Percentiles rank a stretch among this genome's conserved stretches.
These are phyloP conservation scores for Bruchidius siliquastri DNA, from an alignment of 2,888 invertebrate genomes.

Conservation along the genomic window DNA sequence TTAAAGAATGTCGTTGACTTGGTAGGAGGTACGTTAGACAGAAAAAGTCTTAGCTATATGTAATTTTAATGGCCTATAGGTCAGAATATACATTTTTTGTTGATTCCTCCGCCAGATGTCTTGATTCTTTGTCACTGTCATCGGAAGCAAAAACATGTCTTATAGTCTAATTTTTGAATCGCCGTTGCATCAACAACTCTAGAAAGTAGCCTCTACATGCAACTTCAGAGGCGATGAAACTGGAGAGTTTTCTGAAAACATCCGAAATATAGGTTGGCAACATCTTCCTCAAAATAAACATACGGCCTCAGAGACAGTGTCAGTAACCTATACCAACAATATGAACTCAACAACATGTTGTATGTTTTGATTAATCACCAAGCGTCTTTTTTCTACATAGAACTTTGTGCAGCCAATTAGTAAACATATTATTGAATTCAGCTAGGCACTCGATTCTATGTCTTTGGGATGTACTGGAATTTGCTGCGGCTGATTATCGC, in stretches of 20 bases:
- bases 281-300: too few species aligned
- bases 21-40: background rate
- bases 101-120: background rate
- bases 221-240: too few species aligned
- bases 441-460: background rate
- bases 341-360: background rate
- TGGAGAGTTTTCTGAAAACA: too few species aligned
- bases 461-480: background rate
- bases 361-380: background rate
- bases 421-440: background rate
- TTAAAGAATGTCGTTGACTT: background rate
- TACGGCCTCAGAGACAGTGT: background rate
- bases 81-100: background rate
- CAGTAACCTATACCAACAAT: background rate
- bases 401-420: background rate
- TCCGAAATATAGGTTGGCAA: too few species aligned
- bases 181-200: too few species aligned
- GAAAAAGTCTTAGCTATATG: background rate
- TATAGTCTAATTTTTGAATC: too few species aligned
- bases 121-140: background rate
- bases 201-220: too few species aligned
- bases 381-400: background rate
- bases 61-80: background rate
- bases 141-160: background rate
- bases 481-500: background rate